These are phyloP conservation scores for Peromyscus melanophrys DNA, from an alignment of 2,797 vertebrate genomes.

Conservation along the genomic window DNA sequence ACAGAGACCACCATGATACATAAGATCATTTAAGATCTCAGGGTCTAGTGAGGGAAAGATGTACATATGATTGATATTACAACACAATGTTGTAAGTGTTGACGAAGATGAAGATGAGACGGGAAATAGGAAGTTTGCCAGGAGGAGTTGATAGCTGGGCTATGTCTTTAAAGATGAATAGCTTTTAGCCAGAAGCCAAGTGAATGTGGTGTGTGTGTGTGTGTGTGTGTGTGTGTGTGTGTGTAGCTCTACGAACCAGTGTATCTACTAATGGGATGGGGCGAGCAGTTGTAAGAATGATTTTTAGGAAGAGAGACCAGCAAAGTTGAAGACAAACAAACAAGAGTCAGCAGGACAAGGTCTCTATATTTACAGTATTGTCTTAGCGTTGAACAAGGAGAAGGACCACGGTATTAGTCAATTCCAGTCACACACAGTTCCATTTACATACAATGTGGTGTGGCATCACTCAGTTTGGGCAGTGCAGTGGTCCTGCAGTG, in stretches of 20 bases:
- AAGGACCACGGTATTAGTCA: not conserved
- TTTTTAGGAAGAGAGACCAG: not conserved
- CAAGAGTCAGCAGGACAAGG: not conserved
- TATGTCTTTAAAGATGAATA: slow-evolving; percentile 20
- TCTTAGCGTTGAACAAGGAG: not conserved
- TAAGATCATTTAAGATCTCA: not conserved
- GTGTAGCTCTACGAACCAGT: not conserved
- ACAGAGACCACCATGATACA: not conserved
- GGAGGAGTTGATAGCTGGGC: not conserved
- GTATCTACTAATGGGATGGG: not conserved
- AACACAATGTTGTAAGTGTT: not conserved
- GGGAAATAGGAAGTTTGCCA: not conserved
- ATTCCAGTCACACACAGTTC: not conserved
- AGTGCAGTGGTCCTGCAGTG: not conserved
- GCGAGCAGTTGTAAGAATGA: not conserved
- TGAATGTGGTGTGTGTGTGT: not conserved
- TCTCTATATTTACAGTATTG: not conserved
- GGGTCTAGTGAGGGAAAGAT: not conserved
- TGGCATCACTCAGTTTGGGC: not conserved
- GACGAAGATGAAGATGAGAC: not conserved
- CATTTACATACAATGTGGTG: not conserved
- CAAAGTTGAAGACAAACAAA: slow-evolving; percentile 45
- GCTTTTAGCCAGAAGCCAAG: not conserved
- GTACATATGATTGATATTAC: not conserved
- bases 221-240: not conserved